Conservation (phyloP, 2,113 vertebrate genomes). For the Cyanistes caeruleus region DNA sequence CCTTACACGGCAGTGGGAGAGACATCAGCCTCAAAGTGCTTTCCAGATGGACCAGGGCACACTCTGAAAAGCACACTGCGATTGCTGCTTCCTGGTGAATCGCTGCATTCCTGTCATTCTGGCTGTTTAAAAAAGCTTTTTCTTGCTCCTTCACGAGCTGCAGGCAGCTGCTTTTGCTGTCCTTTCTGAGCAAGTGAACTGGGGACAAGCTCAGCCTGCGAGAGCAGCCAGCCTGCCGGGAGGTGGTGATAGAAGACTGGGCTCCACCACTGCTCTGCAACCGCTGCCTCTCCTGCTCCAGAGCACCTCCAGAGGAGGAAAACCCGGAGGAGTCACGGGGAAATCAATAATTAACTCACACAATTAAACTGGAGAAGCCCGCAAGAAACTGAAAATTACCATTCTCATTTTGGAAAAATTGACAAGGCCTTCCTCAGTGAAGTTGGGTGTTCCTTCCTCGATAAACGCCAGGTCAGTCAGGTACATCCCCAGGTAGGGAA, state of each 20-base stretch:
- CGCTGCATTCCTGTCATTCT: background rate
- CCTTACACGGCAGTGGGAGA: background rate
- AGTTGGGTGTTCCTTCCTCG: conserved; percentile 97
- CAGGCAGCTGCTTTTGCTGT: background rate
- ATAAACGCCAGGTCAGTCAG: conserved; percentile 97
- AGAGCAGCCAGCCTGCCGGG: background rate
- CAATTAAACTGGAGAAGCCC: background rate
- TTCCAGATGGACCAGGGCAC: background rate
- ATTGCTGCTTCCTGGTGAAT: background rate
- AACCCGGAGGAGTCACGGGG: background rate
- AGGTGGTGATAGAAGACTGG: conserved; percentile 10
- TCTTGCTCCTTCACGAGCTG: background rate
- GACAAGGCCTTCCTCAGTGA: conserved; percentile 96
- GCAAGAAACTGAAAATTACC: conserved; percentile 75
- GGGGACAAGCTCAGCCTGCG: background rate
- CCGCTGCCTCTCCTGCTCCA: background rate
- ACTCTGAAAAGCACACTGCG: background rate
- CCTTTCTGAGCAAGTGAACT: background rate
- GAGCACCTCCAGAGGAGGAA: background rate
- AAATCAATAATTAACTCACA: background rate
- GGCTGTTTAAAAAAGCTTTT: background rate
- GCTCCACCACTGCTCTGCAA: background rate
- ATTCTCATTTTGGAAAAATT: conserved; percentile 99
- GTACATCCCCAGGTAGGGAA: conserved; percentile 99
- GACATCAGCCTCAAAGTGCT: background rate